Evolutionary conservation across 2,113 vertebrate species (phyloP).

Genomic region (Oreochromis tanganicae): DNA sequence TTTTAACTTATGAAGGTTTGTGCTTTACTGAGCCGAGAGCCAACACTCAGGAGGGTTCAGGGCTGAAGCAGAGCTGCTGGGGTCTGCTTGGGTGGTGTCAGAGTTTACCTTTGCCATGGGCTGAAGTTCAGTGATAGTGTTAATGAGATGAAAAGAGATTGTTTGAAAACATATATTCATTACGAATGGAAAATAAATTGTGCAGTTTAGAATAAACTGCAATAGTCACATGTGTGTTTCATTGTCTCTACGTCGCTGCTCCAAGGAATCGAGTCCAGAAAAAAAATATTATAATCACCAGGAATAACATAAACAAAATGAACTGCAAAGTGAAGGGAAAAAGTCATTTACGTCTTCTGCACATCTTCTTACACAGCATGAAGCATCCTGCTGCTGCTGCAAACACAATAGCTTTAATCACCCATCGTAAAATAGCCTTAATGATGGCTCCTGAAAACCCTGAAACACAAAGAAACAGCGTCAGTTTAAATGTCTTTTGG

Average conservation of each 20-base stretch:
- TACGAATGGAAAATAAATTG: neutral
- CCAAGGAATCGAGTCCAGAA: too few relatives aligned
- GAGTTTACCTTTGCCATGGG: too few relatives aligned
- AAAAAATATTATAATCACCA: too few relatives aligned
- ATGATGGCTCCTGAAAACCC: neutral
- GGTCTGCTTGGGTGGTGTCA: too few relatives aligned
- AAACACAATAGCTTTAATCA: neutral
- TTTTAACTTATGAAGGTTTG: neutral
- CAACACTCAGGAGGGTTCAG: neutral
- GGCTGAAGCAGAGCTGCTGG: too few relatives aligned
- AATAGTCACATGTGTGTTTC: too few relatives aligned
- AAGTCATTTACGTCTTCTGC: neutral
- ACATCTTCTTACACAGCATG: neutral
- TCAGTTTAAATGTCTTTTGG: neutral
- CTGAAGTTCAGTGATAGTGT: neutral
- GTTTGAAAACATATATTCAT: neutral
- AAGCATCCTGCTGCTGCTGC: neutral
- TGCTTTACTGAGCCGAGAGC: neutral
- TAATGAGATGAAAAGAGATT: neutral
- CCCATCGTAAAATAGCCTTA: neutral
- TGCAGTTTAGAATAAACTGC: neutral
- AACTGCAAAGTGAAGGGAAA: accelerated
- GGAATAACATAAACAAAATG: neutral
- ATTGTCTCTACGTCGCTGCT: too few relatives aligned
- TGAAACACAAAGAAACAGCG: neutral